These are phyloP conservation scores for Athetis lepigone DNA, from an alignment of 2,888 invertebrate species.

Conservation along the genomic window DNA sequence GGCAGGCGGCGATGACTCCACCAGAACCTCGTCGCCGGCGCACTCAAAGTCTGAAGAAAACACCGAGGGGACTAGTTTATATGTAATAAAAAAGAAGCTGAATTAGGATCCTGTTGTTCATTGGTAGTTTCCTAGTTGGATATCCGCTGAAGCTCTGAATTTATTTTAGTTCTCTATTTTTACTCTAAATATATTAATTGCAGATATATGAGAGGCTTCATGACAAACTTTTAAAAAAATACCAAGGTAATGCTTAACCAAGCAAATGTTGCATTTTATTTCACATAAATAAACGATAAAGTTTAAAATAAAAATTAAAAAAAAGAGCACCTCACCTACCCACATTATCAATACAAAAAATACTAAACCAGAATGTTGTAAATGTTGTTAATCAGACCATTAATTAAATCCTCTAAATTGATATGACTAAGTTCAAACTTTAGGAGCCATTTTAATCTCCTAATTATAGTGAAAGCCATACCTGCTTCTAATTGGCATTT, in stretches of 20 bases:
- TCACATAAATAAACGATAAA: neutral
- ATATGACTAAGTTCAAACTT: conserved; percentile 6
- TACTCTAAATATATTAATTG: neutral
- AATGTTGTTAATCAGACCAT: neutral
- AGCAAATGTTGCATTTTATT: neutral
- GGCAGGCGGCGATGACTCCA: conserved; percentile 88
- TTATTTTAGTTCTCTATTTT: too few relatives aligned
- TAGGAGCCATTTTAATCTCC: conserved; percentile 37
- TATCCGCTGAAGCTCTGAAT: too few relatives aligned
- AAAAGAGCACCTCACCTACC: neutral
- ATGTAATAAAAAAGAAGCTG: conserved; percentile 15
- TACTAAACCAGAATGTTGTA: neutral
- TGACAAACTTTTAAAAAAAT: neutral
- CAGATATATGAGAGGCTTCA: neutral
- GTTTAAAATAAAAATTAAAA: neutral
- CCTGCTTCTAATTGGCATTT: conserved; percentile 60
- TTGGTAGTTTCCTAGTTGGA: too few relatives aligned
- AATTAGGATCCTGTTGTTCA: conserved; percentile 22
- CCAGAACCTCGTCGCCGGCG: conserved; percentile 88
- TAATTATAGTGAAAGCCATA: conserved; percentile 59
- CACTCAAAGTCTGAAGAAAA: conserved; percentile 88
- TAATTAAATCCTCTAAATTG: conserved; percentile 26
- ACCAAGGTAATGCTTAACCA: too few relatives aligned
- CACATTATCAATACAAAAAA: neutral
- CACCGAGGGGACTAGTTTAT: conserved; percentile 22